These are phyloP conservation scores for Catocala sponsa DNA, from an alignment of 2,888 invertebrate genomes.

Conservation along the genomic window DNA sequence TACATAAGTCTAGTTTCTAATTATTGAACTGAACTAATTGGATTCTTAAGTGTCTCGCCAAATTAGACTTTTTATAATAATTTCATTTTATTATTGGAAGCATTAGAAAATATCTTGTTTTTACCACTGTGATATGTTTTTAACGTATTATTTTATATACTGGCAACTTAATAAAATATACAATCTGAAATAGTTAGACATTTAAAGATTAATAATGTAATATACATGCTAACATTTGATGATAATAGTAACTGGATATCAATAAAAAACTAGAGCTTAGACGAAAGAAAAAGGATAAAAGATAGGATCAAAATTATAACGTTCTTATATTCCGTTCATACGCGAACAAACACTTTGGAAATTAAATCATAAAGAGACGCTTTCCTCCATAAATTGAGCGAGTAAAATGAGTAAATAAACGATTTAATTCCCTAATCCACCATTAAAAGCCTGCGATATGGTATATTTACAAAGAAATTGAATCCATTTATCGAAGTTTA, in stretches of 20 bases:
- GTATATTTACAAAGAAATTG: conserved; percentile 62
- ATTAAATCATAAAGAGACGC: conserved; percentile 10
- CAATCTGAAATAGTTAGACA: too few species aligned
- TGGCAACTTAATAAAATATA: too few species aligned
- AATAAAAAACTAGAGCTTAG: too few species aligned
- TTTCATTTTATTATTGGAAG: neutral
- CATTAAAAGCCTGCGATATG: conserved; percentile 58
- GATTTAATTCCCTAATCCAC: conserved; percentile 38
- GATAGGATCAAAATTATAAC: neutral
- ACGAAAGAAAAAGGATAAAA: neutral
- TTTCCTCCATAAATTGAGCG: conserved; percentile 28
- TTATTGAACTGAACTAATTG: conserved; percentile 2
- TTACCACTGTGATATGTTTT: too few species aligned
- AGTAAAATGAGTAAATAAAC: conserved; percentile 31
- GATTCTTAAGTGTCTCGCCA: conserved; percentile 6
- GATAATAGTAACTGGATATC: too few species aligned
- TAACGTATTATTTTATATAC: too few species aligned
- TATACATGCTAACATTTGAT: too few species aligned
- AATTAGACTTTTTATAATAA: conserved; percentile 1
- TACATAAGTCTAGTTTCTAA: conserved; percentile 5
- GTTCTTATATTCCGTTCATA: neutral
- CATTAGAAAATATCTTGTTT: too few species aligned
- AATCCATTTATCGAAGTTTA: conserved; percentile 72
- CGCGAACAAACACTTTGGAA: neutral
- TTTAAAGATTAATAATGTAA: too few species aligned